Base-by-base conservation (phyloP, 2,888 invertebrate genomes). In the Melipona beecheii region DNA sequence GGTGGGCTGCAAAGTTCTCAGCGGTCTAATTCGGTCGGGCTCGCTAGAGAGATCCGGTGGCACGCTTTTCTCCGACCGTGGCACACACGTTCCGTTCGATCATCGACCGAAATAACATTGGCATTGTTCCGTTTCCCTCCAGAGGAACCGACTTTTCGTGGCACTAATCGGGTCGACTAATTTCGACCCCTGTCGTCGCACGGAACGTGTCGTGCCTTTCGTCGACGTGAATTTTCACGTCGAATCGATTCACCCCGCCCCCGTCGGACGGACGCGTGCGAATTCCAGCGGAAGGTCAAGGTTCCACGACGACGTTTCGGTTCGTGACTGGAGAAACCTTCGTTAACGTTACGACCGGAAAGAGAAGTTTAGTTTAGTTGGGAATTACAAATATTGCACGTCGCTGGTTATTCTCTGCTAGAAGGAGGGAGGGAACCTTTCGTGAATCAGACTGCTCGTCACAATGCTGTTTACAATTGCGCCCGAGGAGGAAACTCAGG, bases 91-190 rank as follows among this genome's bases (percentile, higher is more conserved):
- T 92, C 92, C 92, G 91, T 92, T 92, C 92, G 91, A 93, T 93
- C 93, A 93, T 89, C 92, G 92, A 92, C 93, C 80, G 87, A 93
- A 93, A 93, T 93, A 93, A 87, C 92, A 85, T 90, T 93, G 93
- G 93, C 93, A 93, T 93, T 93, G 93, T 93, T 93, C 92, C 92
- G 92, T 89, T 93, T 92, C 88, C 89, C 88, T 91, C 90, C 91
- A 91, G 90, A 78, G 73, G 81, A 87, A 81, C 87, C 78, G 77
- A 85, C 88, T 85, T 79, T 27, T 85, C 86, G 71, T 80, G 85
- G 84, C 86, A 89, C 86, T 71, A 89, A 87, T 71, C 84, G 80
- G 89, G 84, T 89, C 88, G 88, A 83, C 83, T 89, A 86, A 88
- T 90, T 88, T 78, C 88, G 81, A 82, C 77, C 4, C 31, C 31